phyloP scores from a whole-genome alignment of 2,797 vertebrate genomes.

The Silurus aristotelis region DNA sequence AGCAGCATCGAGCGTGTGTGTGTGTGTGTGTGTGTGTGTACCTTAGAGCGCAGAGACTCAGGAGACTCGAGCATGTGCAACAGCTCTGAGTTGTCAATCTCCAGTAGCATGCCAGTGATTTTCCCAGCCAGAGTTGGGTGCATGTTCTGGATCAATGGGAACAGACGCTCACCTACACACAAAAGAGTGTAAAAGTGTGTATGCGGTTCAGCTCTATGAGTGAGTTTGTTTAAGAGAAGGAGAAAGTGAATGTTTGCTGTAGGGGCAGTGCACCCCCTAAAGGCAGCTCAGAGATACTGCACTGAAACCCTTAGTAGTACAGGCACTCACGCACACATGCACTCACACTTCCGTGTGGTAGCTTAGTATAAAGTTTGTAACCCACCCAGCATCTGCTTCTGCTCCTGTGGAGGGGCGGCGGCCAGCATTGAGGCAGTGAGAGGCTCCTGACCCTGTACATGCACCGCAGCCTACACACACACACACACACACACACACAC shows the following conservation, averaged over 20 bases:
- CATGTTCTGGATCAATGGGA: slow-evolving; percentile 97
- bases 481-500: not conserved
- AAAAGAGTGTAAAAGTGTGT: not conserved
- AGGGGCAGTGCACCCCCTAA: not conserved
- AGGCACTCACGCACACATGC: not conserved
- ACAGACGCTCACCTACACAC: slow-evolving; percentile 88
- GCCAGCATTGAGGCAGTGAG: slow-evolving; percentile 97
- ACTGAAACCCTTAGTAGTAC: not conserved
- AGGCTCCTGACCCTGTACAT: slow-evolving; percentile 96
- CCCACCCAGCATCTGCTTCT: slow-evolving; percentile 99
- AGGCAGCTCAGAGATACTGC: not conserved
- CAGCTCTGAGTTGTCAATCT: slow-evolving; percentile 98
- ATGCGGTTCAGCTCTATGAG: no score
- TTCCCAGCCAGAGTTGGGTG: slow-evolving; percentile 94
- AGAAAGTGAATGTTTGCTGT: not conserved
- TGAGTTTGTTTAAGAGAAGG: not conserved
- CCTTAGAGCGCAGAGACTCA: slow-evolving; percentile 97
- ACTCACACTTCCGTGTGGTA: not conserved
- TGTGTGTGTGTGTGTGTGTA: slow-evolving; percentile 54
- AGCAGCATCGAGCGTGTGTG: not conserved
- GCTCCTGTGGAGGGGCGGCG: slow-evolving; percentile 93
- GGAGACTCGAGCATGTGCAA: slow-evolving; percentile 98
- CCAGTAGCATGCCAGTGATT: slow-evolving; percentile 97
- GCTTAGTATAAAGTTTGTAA: not conserved
- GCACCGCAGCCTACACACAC: slow-evolving; percentile 85